Conservation (phyloP, 2,888 invertebrate genomes). For the Phanerotoma sp. region DNA sequence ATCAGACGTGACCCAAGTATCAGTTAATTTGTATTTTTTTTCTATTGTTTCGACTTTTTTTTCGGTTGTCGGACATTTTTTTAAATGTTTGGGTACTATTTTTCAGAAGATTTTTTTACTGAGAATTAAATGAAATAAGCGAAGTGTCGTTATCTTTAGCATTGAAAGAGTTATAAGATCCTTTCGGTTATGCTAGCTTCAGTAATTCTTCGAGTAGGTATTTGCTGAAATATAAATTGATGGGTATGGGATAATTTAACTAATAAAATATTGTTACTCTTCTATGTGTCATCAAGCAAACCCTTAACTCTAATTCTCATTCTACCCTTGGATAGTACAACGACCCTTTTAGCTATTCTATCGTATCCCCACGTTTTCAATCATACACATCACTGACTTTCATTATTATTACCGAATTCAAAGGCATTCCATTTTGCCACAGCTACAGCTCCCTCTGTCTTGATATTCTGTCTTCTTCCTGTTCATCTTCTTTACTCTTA, state of each 20-base stretch:
- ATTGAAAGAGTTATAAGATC: too few species aligned
- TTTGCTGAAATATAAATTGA: neutral
- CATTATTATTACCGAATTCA: conserved; percentile 53
- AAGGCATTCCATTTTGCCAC: conserved; percentile 35
- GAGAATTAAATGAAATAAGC: too few species aligned
- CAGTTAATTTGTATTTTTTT: too few species aligned
- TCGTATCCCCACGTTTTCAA: conserved; percentile 47
- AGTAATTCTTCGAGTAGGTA: too few species aligned
- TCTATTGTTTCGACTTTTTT: too few species aligned
- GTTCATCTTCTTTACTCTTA: conserved; percentile 5
- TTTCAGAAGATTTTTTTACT: too few species aligned
- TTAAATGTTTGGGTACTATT: too few species aligned
- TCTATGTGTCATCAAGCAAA: conserved; percentile 12
- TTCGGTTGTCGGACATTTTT: too few species aligned
- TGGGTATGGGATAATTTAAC: neutral
- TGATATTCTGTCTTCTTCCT: conserved; percentile 3
- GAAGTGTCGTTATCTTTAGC: too few species aligned
- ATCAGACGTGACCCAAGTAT: too few species aligned
- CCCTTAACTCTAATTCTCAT: conserved; percentile 4
- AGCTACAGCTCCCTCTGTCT: conserved; percentile 1
- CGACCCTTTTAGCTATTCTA: conserved; percentile 39
- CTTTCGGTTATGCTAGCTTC: too few species aligned
- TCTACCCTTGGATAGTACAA: conserved; percentile 4
- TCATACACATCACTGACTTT: conserved; percentile 53
- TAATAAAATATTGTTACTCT: conserved; percentile 38